Evolutionary conservation across 2,113 vertebrate genomes (phyloP).

Genomic region (Hippocampus barbouri): DNA sequence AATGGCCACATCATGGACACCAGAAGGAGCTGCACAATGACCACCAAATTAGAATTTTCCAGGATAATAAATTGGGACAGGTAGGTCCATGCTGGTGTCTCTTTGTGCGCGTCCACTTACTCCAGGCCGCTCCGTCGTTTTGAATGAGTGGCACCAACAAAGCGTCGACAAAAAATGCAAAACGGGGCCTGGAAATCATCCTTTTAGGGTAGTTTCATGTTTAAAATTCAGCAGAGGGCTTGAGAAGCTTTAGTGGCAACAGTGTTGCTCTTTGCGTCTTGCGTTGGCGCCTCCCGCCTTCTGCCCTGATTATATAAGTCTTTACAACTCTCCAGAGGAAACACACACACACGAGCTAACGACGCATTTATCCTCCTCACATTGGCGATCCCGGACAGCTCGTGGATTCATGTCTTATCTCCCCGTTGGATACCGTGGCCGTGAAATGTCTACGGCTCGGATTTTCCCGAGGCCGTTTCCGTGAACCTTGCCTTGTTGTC

Average conservation of each 20-base stretch:
- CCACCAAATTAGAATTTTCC: not conserved
- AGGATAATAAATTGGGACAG: not conserved
- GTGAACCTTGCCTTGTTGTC: not conserved
- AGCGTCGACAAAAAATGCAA: not conserved
- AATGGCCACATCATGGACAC: too few species aligned
- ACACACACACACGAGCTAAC: conserved; percentile 18
- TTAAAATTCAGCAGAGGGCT: not conserved
- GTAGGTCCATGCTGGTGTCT: not conserved
- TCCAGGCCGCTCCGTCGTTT: not conserved
- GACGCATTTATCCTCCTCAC: conserved; percentile 36
- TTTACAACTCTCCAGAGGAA: conserved; percentile 34
- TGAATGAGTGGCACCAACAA: not conserved
- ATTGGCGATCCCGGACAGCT: conserved; percentile 17
- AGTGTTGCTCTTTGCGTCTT: not conserved
- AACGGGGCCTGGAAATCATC: not conserved
- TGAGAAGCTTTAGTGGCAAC: not conserved
- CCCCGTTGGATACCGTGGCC: conserved; percentile 20
- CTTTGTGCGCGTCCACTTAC: not conserved
- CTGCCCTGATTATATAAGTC: conserved; percentile 17
- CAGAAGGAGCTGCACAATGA: not conserved
- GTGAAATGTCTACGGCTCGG: conserved; percentile 19
- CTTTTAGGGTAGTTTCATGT: not conserved
- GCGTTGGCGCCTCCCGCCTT: not conserved
- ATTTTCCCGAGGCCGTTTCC: conserved; percentile 12
- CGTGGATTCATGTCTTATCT: conserved; percentile 28